Conservation (phyloP, 2,113 vertebrate species). For the Hipposideros armiger region DNA sequence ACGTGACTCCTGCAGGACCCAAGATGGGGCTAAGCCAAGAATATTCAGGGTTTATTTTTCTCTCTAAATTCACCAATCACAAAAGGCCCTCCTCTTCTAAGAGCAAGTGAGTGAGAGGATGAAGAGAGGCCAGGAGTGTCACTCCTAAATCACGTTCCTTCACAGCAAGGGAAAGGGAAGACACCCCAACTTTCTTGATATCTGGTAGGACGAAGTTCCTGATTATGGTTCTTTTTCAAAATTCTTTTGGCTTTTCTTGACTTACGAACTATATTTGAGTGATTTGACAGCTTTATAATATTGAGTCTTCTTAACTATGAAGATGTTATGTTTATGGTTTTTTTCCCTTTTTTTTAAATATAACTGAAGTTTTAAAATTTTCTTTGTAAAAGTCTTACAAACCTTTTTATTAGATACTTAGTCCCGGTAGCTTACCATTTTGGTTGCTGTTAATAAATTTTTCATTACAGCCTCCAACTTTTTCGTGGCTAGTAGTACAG, state of each 20-base stretch:
- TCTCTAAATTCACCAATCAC: neutral
- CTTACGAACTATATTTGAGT: neutral
- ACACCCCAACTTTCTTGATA: neutral
- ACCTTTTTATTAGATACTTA: slow-evolving; percentile 37
- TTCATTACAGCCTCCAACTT: neutral
- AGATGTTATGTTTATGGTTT: neutral
- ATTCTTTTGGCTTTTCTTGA: neutral
- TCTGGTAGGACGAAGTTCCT: neutral
- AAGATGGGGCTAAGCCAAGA: neutral
- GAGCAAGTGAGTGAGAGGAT: neutral
- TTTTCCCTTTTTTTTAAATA: neutral
- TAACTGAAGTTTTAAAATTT: neutral
- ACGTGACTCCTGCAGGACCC: neutral
- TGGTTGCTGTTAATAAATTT: neutral
- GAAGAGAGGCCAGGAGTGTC: neutral
- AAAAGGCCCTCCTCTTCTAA: slow-evolving; percentile 7
- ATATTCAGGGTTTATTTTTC: neutral
- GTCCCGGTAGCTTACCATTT: slow-evolving; percentile 33
- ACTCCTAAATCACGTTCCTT: neutral
- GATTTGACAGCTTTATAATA: slow-evolving; percentile 34
- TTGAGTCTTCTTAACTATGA: neutral
- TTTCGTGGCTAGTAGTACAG: neutral
- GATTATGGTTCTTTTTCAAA: neutral
- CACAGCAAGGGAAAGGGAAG: neutral
- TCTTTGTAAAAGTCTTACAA: neutral